Evolutionary conservation across 2,797 vertebrate species (phyloP), one percentile per base, ranked within the genome.

Genomic region (Danio kyathit): DNA sequence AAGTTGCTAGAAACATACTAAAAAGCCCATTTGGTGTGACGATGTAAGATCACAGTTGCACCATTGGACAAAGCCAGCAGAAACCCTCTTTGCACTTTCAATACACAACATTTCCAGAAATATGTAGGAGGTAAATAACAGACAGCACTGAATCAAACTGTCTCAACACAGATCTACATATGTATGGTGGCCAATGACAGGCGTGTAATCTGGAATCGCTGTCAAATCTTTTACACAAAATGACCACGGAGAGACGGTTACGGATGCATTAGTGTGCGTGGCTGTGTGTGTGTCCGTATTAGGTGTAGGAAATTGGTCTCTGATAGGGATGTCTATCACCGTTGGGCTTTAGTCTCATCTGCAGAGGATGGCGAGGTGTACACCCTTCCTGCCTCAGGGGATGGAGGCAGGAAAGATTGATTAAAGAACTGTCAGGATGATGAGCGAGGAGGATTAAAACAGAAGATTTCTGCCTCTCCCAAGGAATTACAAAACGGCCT

Each of bases 371-470:
- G 52, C n/a, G 63, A 66, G 65, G 49, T 60, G 59, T 71, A 69
- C 66, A 77, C 65, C 29, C 60, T 29, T 57, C 48, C 60, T 73
- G 54, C 73, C 73, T 59, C 14, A 7, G 49, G 77, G 65, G 66
- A 75, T 38, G 44, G 60, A 80, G 74, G 74, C 56, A 83, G 76
- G 70, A 61, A 71, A 74, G 79, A 80, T 80, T 80, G 79, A 73
- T 74, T 83, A 79, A 65, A 83, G 76, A 83, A 83, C 70, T 79
- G 69, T 77, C 69, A 78, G 56, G 60, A 73, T 78, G 70, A 79
- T 78, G 74, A 79, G 74, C 54, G 60, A 73, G 81, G 78, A 77
- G 46, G 74, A 77, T 84, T 81, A 66, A 65, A 77, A 84, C 61
- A 71, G 66, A 64, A 83, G 77, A 76, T 80, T 51, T 79, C 70